These are phyloP conservation scores for Araneus ventricosus DNA, from an alignment of 1,140 invertebrate genomes.

Conservation along the genomic window DNA sequence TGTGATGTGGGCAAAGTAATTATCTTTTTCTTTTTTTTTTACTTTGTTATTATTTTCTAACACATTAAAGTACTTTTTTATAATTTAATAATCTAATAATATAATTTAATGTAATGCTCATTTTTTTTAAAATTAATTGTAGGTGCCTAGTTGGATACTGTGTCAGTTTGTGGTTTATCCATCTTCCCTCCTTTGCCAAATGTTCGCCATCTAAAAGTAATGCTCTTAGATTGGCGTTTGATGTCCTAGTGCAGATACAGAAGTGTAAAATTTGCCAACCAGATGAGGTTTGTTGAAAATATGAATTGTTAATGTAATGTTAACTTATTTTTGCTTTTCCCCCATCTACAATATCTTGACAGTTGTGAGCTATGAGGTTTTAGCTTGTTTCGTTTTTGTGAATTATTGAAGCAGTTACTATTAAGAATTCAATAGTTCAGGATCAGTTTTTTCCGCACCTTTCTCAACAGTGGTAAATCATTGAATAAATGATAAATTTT, in stretches of 20 bases:
- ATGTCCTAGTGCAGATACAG: conserved; percentile 91
- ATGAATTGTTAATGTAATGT: too few species aligned
- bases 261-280: conserved; percentile 88
- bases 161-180: conserved; percentile 97
- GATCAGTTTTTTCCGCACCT: too few species aligned
- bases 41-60: background rate
- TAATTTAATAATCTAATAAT: background rate
- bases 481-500: too few species aligned
- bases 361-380: too few species aligned
- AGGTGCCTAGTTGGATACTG: conserved; percentile 82
- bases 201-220: conserved; percentile 83
- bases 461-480: too few species aligned
- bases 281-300: conserved; percentile 88
- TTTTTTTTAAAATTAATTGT: conserved; percentile 52
- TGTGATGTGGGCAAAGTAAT: conserved; percentile 93
- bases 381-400: too few species aligned
- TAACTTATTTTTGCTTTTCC: too few species aligned
- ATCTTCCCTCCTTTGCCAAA: conserved; percentile 89
- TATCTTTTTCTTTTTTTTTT: conserved; percentile 39
- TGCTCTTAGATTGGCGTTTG: conserved; percentile 91
- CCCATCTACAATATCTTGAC: too few species aligned
- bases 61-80: background rate
- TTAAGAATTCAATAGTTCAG: too few species aligned
- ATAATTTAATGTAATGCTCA: background rate
- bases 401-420: too few species aligned